Base-by-base conservation (phyloP, 2,113 vertebrate species). In the Myrmecobius fasciatus region DNA sequence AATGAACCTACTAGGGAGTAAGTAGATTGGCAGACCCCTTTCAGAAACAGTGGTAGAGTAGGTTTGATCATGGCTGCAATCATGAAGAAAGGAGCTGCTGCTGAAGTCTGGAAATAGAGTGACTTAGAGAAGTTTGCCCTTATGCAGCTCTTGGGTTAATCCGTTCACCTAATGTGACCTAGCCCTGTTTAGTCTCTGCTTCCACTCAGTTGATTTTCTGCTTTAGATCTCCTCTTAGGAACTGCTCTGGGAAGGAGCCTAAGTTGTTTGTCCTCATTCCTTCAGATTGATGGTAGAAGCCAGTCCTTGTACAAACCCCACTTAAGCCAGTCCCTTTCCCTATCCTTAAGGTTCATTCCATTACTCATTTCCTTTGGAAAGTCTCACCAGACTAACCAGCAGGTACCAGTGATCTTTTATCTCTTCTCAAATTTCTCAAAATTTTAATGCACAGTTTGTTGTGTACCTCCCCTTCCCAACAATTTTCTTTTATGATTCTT, bases 131-230 rank as follows among this genome's bases (percentile, higher is more conserved):
- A 91, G 89, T 91, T 60, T 25, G 51, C 53, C 75, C 53, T 14
- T 89, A 52, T 52, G 52, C 47, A 89, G 51, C 91, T 88, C 89
- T 96, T 83, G 52, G 51, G 36, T 89, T 91, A 31, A 20, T 28
- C 75, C 53, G 8, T 95, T 96, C 67, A 36, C 49, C 88, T 97
- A 54, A 54, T 26, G 28, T 75, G 47, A 48, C 90, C 94, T 14
- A 94, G 91, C 22, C 28, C 22, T 89, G 54, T 96, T 90, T 92
- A 0, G 94, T 93, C 95, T 93, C 94, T 83, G 36, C 67, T 54
- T 97, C 67, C n/a, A 75, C 92, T 88, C 83, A 53, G 52, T 52
- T 94, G 46, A 83, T 94, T 96, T 90, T 91, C n/a, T 94, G 95
- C 93, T 92, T 92, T 2, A 4, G 46, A 52, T 1, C 22, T 83